Evolutionary conservation across 2,797 vertebrate genomes (phyloP).

Genomic region (Acanthornis magna): DNA sequence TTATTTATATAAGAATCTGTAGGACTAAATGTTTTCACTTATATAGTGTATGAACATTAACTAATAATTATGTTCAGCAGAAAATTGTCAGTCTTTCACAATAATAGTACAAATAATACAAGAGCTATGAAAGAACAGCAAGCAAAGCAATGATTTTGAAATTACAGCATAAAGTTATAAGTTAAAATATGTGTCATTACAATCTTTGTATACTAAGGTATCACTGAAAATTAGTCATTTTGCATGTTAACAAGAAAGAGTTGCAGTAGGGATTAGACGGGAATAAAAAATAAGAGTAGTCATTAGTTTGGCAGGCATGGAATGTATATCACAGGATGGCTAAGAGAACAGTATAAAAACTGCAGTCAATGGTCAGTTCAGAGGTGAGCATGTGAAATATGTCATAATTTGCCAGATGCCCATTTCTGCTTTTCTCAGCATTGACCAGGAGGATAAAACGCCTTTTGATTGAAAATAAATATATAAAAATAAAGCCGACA

Average conservation of each 20-base stretch:
- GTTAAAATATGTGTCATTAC: slow-evolving; percentile 60
- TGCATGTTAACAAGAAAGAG: neutral
- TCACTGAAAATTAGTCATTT: slow-evolving; percentile 35
- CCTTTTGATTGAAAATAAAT: neutral
- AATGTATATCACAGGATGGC: neutral
- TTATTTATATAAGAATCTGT: slow-evolving; percentile 41
- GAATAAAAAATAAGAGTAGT: slow-evolving; percentile 8
- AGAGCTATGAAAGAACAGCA: slow-evolving; percentile 47
- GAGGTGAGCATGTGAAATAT: neutral
- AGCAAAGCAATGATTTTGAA: slow-evolving; percentile 66
- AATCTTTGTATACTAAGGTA: slow-evolving; percentile 34
- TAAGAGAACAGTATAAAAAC: neutral
- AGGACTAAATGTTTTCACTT: slow-evolving; percentile 51
- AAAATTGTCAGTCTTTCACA: slow-evolving; percentile 65
- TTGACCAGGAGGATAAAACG: neutral
- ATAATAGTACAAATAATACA: slow-evolving; percentile 51
- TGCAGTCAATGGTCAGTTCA: neutral
- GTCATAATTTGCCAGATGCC: neutral
- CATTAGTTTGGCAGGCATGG: neutral
- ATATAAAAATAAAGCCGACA: neutral
- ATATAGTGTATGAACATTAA: slow-evolving; percentile 35
- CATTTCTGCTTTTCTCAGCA: neutral
- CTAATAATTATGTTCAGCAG: slow-evolving; percentile 67
- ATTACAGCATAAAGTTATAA: slow-evolving; percentile 53
- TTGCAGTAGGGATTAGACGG: neutral